Conservation (phyloP, 2,888 invertebrate species). For the Priapulus caudatus region DNA sequence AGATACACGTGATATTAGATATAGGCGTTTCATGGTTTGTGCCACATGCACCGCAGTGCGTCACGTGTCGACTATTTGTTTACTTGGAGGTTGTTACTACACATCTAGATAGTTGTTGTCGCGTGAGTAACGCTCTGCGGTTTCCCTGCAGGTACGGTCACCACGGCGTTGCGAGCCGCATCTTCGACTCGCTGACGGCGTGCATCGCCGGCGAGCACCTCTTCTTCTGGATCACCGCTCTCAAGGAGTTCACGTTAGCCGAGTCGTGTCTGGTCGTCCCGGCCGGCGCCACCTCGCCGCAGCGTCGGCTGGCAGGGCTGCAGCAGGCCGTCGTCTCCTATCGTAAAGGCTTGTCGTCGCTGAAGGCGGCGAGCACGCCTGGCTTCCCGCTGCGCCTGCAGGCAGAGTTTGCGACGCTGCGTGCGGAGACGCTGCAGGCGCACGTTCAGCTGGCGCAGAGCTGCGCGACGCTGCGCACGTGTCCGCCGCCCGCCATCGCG, state of each 20-base stretch:
- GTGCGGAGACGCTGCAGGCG: constrained; percentile 59
- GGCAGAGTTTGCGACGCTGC: constrained; percentile 59
- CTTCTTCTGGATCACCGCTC: constrained; percentile 71
- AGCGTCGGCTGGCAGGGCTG: neutral
- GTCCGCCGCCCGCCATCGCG: constrained; percentile 85
- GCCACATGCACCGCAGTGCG: too few species aligned
- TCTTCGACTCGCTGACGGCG: neutral
- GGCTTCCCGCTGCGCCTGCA: constrained; percentile 55
- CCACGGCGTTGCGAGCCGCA: neutral
- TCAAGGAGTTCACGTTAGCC: constrained; percentile 45
- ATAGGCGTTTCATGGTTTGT: too few species aligned
- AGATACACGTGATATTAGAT: too few species aligned
- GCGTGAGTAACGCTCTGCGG: too few species aligned
- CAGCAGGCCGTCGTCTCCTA: neutral
- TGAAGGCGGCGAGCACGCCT: constrained; percentile 55
- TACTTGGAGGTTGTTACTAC: too few species aligned
- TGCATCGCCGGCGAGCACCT: constrained; percentile 68
- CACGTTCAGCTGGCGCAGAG: constrained; percentile 53
- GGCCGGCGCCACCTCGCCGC: constrained; percentile 10
- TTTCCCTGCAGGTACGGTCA: too few species aligned
- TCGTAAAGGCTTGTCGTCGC: neutral
- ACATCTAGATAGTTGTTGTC: too few species aligned
- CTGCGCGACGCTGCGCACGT: constrained; percentile 64
- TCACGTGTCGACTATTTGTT: too few species aligned
- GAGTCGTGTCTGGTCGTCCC: constrained; percentile 37